phyloP scores from a whole-genome alignment of 35 echinoderm and acorn worm species.

The Strongylocentrotus purpuratus region DNA sequence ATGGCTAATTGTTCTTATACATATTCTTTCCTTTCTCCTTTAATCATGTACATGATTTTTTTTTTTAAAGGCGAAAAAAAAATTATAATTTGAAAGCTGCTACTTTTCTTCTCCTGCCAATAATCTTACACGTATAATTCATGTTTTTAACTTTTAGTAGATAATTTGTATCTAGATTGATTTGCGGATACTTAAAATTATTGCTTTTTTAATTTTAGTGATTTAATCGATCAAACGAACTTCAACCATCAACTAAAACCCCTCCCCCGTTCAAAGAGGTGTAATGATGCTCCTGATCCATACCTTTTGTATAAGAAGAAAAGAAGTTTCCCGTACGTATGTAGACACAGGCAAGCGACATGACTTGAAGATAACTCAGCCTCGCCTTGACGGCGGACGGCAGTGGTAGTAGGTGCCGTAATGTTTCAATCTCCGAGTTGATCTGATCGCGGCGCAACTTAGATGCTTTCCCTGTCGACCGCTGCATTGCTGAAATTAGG shows the following conservation, averaged over 20 bases:
- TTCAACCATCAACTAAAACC: background rate
- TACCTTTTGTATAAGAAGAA: constrained; percentile 23
- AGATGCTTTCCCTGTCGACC: constrained; percentile 83
- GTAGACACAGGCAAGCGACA: constrained; percentile 87
- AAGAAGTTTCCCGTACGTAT: constrained; percentile 92
- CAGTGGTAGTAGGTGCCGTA: constrained; percentile 85
- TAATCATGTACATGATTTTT: too few species aligned
- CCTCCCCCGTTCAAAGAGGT: background rate
- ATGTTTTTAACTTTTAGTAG: too few species aligned
- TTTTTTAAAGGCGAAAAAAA: too few species aligned
- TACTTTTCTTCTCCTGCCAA: too few species aligned
- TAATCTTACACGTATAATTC: too few species aligned
- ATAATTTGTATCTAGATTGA: too few species aligned
- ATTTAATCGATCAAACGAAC: too few species aligned
- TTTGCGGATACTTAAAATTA: too few species aligned
- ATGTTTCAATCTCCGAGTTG: constrained; percentile 85
- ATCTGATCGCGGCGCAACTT: constrained; percentile 94
- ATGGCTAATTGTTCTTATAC: too few species aligned
- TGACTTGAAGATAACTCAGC: constrained; percentile 87
- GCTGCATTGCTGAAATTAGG: constrained; percentile 29
- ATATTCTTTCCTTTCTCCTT: too few species aligned
- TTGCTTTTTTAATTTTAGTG: too few species aligned
- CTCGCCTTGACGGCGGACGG: constrained; percentile 69
- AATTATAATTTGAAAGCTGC: too few species aligned
- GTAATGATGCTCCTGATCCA: background rate